Evolutionary conservation across 1,140 invertebrate genomes (phyloP).

Genomic region (Papilio aristodemus): DNA sequence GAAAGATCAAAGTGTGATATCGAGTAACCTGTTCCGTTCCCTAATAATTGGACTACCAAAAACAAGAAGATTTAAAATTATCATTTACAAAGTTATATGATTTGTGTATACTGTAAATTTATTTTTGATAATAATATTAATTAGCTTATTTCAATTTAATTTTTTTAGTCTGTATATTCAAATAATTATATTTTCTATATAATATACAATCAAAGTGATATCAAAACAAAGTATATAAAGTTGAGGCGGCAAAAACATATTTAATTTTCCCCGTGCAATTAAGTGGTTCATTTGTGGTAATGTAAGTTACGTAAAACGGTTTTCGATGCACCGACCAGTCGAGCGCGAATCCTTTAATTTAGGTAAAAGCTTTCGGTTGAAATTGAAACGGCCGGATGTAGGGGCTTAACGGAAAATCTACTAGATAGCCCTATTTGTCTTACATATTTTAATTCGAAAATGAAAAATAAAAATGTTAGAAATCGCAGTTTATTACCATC

Average conservation of each 20-base stretch:
- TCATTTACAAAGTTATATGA: no score
- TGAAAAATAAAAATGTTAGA: not conserved
- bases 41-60: no score
- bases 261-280: slow-evolving; percentile 50
- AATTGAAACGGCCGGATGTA: slow-evolving; percentile 45
- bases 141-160: no score
- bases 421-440: slow-evolving; percentile 29
- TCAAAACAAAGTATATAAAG: not conserved
- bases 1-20: no score
- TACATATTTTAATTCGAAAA: slow-evolving; percentile 5
- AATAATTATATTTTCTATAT: not conserved
- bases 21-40: no score
- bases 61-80: no score
- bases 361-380: slow-evolving; percentile 46
- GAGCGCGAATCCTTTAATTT: slow-evolving; percentile 54
- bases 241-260: not conserved
- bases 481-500: not conserved
- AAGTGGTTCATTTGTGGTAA: slow-evolving; percentile 64
- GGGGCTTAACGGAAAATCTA: slow-evolving; percentile 42
- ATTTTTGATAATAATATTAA: no score
- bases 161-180: not conserved
- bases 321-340: slow-evolving; percentile 68
- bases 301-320: slow-evolving; percentile 67
- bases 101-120: no score
- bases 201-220: not conserved